A percentile compares a stretch with the other conserved stretches of the same genome.
Conservation (phyloP, 35 echinoderm and acorn worm genomes). For the Heliocidaris erythrogramma region DNA sequence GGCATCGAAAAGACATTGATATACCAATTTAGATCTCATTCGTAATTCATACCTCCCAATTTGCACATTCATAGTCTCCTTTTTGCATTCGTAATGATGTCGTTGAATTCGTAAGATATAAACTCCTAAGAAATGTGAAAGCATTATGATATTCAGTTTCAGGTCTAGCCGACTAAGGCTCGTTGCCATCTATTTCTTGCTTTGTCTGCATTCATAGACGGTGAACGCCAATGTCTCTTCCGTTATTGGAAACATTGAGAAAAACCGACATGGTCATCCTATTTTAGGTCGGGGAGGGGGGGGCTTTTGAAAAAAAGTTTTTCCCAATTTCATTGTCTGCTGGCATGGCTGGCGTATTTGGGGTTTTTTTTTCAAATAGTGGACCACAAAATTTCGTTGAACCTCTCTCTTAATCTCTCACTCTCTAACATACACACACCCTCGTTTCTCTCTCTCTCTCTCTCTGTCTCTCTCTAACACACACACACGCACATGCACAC, state of each 20-base stretch:
- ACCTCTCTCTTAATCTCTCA: too few species aligned
- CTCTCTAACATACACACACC: neutral
- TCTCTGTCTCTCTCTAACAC: too few species aligned
- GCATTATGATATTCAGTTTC: neutral
- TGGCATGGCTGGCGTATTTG: neutral
- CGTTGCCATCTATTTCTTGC: neutral
- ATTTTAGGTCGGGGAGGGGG: neutral
- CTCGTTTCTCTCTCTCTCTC: too few species aligned
- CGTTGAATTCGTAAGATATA: neutral
- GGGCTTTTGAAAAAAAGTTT: neutral
- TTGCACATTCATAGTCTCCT: neutral
- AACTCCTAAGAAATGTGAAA: neutral
- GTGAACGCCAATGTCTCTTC: neutral
- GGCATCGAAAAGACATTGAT: neutral
- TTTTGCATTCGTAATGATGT: neutral
- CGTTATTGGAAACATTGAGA: neutral
- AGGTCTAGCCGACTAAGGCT: neutral
- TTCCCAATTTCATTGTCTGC: neutral
- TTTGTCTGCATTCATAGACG: neutral
- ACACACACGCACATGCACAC: too few species aligned
- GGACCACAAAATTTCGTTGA: neutral
- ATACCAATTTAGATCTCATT: neutral
- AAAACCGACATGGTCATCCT: neutral
- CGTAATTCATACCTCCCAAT: neutral
- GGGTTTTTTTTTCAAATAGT: neutral